These are phyloP conservation scores for Eulithis prunata DNA, from an alignment of 2,888 invertebrate genomes.

Conservation along the genomic window DNA sequence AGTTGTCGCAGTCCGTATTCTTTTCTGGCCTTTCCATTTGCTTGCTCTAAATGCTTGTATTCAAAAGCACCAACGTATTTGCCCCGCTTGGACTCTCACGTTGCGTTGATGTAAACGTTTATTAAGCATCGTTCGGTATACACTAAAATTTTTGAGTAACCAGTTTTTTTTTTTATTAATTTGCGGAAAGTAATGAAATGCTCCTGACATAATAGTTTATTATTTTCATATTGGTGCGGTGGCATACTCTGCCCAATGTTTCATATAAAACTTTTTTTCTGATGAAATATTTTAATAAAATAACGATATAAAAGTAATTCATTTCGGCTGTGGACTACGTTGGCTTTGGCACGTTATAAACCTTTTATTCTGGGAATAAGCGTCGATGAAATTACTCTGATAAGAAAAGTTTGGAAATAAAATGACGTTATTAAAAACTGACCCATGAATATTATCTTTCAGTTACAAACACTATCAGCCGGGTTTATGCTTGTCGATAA, in stretches of 20 bases:
- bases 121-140: conserved; percentile 29
- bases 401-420: conserved; percentile 56
- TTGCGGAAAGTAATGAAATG: conserved; percentile 43
- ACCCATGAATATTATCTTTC: conserved; percentile 4
- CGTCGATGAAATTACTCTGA: conserved; percentile 64
- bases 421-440: conserved; percentile 14
- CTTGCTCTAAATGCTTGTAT: conserved; percentile 48
- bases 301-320: conserved; percentile 47
- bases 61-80: conserved; percentile 41
- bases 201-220: conserved; percentile 46
- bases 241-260: conserved; percentile 31
- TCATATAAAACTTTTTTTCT: conserved; percentile 40
- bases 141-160: conserved; percentile 37
- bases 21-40: conserved; percentile 46
- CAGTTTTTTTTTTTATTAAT: conserved; percentile 41
- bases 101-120: conserved; percentile 11
- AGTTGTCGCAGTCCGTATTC: conserved; percentile 48
- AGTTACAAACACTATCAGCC: not conserved
- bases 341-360: conserved; percentile 54
- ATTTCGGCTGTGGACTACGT: conserved; percentile 47
- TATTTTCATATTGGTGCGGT: conserved; percentile 24
- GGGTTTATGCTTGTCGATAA: not conserved
- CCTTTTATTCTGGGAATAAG: conserved; percentile 57
- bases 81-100: conserved; percentile 16
- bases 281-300: conserved; percentile 39